These are phyloP conservation scores for Sylvietta virens DNA, from an alignment of 2,113 vertebrate genomes.

Conservation along the genomic window DNA sequence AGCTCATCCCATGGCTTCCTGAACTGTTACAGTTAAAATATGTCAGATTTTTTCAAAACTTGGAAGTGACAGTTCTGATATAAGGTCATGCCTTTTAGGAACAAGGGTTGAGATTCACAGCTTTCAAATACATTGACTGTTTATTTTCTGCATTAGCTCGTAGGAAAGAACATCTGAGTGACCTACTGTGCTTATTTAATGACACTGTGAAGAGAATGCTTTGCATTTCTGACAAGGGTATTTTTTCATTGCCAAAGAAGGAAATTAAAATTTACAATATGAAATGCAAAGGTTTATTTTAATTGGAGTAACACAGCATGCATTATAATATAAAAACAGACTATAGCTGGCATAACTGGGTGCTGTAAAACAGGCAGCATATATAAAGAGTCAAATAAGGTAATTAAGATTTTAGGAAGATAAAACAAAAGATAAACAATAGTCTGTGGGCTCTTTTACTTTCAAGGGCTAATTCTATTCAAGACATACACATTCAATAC, in stretches of 20 bases:
- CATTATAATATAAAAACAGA: background rate
- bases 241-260: background rate
- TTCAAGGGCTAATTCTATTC: background rate
- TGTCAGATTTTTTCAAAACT: background rate
- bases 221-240: background rate
- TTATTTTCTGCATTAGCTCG: background rate
- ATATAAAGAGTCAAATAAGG: background rate
- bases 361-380: background rate
- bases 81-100: background rate
- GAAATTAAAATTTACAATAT: background rate
- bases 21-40: background rate
- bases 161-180: background rate
- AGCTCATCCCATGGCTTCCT: background rate
- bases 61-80: background rate
- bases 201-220: background rate
- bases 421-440: background rate
- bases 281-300: background rate
- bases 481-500: background rate
- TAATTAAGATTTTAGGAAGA: background rate
- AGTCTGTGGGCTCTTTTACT: background rate
- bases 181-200: background rate
- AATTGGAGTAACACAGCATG: background rate
- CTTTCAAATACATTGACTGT: background rate
- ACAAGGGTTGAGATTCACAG: background rate
- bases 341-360: fast-evolving